Evolutionary conservation across 2,888 invertebrate species (phyloP).

Genomic region (Chalcosyrphus nemorum): DNA sequence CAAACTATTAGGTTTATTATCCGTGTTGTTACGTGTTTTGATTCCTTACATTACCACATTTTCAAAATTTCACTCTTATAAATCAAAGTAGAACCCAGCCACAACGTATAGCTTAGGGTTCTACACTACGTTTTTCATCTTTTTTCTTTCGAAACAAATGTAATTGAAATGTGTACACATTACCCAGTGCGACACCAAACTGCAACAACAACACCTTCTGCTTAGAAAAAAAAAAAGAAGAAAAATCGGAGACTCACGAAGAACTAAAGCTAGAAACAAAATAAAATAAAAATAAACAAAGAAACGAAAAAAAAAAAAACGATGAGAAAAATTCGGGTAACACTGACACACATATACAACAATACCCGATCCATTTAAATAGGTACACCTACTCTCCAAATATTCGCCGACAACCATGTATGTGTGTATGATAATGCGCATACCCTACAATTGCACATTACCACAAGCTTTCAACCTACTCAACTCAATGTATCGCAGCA

Average conservation of each 20-base stretch:
- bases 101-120: slow-evolving; percentile 22
- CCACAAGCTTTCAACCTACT: slow-evolving; percentile 48
- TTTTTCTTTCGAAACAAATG: slow-evolving; percentile 45
- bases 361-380: slow-evolving; percentile 19
- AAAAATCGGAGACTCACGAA: slow-evolving; percentile 1
- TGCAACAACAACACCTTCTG: slow-evolving; percentile 54
- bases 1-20: too few relatives aligned
- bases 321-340: slow-evolving; percentile 48
- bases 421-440: slow-evolving; percentile 50
- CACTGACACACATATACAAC: slow-evolving; percentile 69
- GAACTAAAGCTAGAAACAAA: slow-evolving; percentile 20
- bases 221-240: slow-evolving; percentile 2
- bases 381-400: slow-evolving; percentile 18
- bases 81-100: slow-evolving; percentile 6
- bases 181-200: slow-evolving; percentile 57
- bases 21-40: too few relatives aligned
- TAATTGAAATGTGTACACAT: slow-evolving; percentile 59
- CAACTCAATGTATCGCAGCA: slow-evolving; percentile 21
- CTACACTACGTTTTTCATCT: not conserved
- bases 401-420: not conserved
- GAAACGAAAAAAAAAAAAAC: slow-evolving; percentile 16
- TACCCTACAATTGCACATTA: slow-evolving; percentile 57
- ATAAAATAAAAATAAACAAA: slow-evolving; percentile 22
- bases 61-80: too few relatives aligned
- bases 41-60: too few relatives aligned